A percentile compares a stretch with the other conserved stretches of the same genome.
Evolutionary conservation across 2,797 vertebrate genomes (phyloP).

Genomic region (Acrossocheilus fasciatus): DNA sequence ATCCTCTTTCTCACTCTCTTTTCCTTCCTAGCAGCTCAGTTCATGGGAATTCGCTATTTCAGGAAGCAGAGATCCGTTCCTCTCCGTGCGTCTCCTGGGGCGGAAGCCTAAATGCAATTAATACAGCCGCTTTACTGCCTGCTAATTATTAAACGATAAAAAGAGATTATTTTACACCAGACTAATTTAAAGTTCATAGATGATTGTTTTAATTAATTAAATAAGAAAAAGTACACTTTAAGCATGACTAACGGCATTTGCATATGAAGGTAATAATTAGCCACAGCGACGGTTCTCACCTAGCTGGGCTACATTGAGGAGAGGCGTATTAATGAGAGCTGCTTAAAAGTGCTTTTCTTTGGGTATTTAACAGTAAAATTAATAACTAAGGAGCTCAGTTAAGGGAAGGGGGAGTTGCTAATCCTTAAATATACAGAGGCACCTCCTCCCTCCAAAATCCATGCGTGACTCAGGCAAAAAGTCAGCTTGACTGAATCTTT

Average conservation of each 20-base stretch:
- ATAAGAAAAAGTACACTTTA: slow-evolving; percentile 81
- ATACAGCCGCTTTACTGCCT: slow-evolving; percentile 87
- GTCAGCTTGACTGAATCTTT: slow-evolving; percentile 35
- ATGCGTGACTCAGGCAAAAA: slow-evolving; percentile 28
- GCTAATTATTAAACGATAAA: slow-evolving; percentile 94
- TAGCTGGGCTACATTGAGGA: slow-evolving; percentile 58
- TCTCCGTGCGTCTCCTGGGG: slow-evolving; percentile 80
- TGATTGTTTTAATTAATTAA: slow-evolving; percentile 85
- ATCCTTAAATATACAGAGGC: slow-evolving; percentile 66
- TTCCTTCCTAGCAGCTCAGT: slow-evolving; percentile 84
- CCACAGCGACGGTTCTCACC: slow-evolving; percentile 58
- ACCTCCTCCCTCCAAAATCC: slow-evolving; percentile 58
- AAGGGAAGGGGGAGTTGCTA: slow-evolving; percentile 66
- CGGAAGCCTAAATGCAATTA: slow-evolving; percentile 89
- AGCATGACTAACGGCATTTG: slow-evolving; percentile 75
- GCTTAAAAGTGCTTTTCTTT: slow-evolving; percentile 75
- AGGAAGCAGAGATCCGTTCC: slow-evolving; percentile 84
- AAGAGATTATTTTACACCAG: slow-evolving; percentile 90
- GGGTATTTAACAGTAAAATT: slow-evolving; percentile 82
- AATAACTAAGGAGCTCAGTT: slow-evolving; percentile 81
- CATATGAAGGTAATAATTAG: slow-evolving; percentile 77
- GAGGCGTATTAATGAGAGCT: slow-evolving; percentile 70
- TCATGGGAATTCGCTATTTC: slow-evolving; percentile 94
- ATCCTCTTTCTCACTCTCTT: slow-evolving; percentile 73
- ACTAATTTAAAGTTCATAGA: slow-evolving; percentile 97